A percentile compares a stretch with the other conserved stretches of the same genome.
These are phyloP conservation scores for Hydraecia micacea DNA, from an alignment of 2,888 invertebrate genomes.

Conservation along the genomic window DNA sequence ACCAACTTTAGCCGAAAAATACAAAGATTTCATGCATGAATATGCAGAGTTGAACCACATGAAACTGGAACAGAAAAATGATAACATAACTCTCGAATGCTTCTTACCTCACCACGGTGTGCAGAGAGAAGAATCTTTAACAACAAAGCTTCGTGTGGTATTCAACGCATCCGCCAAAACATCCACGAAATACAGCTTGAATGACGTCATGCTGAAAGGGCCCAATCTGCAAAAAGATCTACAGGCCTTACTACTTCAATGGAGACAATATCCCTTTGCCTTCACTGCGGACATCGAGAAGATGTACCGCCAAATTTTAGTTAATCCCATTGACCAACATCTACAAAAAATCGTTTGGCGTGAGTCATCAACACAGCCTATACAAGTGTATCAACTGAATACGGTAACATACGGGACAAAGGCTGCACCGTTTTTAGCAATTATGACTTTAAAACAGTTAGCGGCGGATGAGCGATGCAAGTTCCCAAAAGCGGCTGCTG, in stretches of 20 bases:
- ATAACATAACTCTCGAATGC: neutral
- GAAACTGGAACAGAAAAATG: neutral
- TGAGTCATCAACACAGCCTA: too few species aligned
- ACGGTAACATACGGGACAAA: neutral
- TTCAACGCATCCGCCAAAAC: constrained; percentile 13
- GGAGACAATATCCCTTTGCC: too few species aligned
- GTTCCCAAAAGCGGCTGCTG: neutral
- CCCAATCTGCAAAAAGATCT: constrained; percentile 24
- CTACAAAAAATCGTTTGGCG: too few species aligned
- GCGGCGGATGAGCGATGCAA: too few species aligned
- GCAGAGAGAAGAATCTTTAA: neutral
- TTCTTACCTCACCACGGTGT: constrained; percentile 16
- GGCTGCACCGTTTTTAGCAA: too few species aligned
- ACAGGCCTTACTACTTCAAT: neutral
- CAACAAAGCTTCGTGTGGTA: constrained; percentile 8
- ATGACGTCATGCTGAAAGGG: constrained; percentile 21
- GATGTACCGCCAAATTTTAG: too few species aligned
- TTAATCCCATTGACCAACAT: too few species aligned
- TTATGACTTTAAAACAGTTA: too few species aligned
- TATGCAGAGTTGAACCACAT: constrained; percentile 4
- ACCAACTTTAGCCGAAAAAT: too few species aligned
- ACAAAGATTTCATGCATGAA: too few species aligned
- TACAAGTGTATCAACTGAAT: too few species aligned
- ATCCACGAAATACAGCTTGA: constrained; percentile 14
- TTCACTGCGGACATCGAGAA: too few species aligned